Percentiles rank a stretch among this genome's conserved stretches.
Conservation (phyloP, 2,797 vertebrate species). For the Toxotes lorentzi region DNA sequence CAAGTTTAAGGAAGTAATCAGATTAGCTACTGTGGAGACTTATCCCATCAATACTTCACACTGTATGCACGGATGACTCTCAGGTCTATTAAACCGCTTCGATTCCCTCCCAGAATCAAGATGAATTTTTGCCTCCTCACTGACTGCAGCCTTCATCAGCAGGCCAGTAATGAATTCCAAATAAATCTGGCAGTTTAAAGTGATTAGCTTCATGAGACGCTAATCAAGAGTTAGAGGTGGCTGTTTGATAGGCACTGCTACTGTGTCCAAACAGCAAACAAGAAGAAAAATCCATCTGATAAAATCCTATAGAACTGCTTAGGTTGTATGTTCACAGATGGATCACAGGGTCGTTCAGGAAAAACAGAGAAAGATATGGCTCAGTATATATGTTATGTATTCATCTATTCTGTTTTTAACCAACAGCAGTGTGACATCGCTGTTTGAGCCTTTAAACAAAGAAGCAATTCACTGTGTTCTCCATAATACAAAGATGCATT, state of each 20-base stretch:
- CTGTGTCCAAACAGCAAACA: not conserved
- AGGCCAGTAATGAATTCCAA: not conserved
- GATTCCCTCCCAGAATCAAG: not conserved
- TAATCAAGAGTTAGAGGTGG: not conserved
- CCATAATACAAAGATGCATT: too few species aligned
- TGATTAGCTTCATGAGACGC: not conserved
- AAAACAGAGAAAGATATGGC: too few species aligned
- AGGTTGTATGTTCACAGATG: too few species aligned
- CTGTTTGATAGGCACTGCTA: not conserved
- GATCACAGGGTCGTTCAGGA: too few species aligned
- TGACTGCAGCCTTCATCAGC: slow-evolving; percentile 1
- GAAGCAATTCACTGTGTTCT: too few species aligned
- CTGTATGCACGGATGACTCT: not conserved
- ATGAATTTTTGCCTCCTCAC: not conserved
- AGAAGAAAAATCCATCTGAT: too few species aligned
- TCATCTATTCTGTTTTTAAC: too few species aligned
- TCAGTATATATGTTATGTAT: too few species aligned
- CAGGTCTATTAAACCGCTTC: not conserved
- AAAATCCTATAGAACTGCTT: too few species aligned
- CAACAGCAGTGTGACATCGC: too few species aligned
- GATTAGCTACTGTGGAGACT: not conserved
- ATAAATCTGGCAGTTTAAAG: not conserved
- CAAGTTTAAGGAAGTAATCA: too few species aligned
- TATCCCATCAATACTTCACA: slow-evolving; percentile 1
- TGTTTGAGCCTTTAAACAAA: too few species aligned